phyloP scores from a whole-genome alignment of 2,888 invertebrate genomes.

The Caenorhabditis auriculariae region DNA sequence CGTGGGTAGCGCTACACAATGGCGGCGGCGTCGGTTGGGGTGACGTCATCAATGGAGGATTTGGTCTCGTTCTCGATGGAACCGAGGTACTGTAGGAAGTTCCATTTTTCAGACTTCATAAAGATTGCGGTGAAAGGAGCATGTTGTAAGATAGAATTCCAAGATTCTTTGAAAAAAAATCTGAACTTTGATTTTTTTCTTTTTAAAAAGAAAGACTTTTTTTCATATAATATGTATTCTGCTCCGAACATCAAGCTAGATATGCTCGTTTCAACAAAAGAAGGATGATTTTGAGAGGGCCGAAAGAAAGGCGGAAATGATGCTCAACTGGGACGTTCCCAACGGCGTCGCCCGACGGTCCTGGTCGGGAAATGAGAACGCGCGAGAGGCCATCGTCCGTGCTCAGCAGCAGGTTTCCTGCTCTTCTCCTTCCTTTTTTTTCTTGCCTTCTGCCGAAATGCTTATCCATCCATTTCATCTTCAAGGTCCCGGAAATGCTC shows the following conservation, averaged over 20 bases:
- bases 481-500: slow-evolving; percentile 65
- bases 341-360: slow-evolving; percentile 70
- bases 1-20: slow-evolving; percentile 70
- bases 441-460: no score
- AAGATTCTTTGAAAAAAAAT: neutral
- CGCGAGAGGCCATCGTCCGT: slow-evolving; percentile 67
- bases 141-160: neutral
- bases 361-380: slow-evolving; percentile 71
- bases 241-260: neutral
- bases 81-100: slow-evolving; percentile 40
- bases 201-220: no score
- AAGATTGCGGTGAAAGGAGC: neutral
- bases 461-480: neutral
- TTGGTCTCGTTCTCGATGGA: slow-evolving; percentile 72
- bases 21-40: slow-evolving; percentile 68
- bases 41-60: slow-evolving; percentile 73
- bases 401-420: no score
- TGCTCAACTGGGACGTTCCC: slow-evolving; percentile 72
- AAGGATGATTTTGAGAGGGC: slow-evolving; percentile 66
- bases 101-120: neutral
- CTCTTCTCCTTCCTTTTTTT: no score
- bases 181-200: no score
- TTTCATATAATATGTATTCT: neutral
- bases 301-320: slow-evolving; percentile 65
- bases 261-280: neutral